These are phyloP conservation scores for Anas platyrhynchos DNA, from an alignment of 2,113 vertebrate species.

Conservation along the genomic window DNA sequence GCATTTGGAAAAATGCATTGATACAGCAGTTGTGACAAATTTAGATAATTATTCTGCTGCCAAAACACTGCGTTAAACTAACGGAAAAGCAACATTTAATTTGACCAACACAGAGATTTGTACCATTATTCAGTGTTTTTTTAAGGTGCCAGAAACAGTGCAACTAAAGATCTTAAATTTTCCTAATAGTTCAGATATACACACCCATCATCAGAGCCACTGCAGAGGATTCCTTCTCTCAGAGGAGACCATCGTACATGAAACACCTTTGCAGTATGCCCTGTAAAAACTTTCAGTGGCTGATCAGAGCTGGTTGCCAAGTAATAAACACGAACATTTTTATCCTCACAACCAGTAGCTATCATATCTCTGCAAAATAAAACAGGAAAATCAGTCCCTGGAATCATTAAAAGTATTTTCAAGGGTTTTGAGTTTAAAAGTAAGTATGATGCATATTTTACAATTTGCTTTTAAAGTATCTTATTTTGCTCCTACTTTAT, in stretches of 20 bases:
- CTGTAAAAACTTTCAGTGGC: slow-evolving; percentile 92
- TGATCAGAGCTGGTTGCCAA: slow-evolving; percentile 96
- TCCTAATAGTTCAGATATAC: neutral
- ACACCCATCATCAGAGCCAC: slow-evolving; percentile 96
- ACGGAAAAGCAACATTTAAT: neutral
- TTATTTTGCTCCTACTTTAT: neutral
- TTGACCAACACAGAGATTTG: neutral
- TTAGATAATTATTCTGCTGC: neutral
- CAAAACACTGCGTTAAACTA: neutral
- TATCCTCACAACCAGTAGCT: slow-evolving; percentile 97
- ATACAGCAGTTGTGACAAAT: neutral
- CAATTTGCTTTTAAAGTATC: neutral
- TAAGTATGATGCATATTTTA: neutral
- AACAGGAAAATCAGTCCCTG: neutral
- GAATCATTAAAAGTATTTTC: neutral
- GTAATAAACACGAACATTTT: slow-evolving; percentile 96
- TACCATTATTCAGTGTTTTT: neutral
- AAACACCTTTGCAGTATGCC: slow-evolving; percentile 95
- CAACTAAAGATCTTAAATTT: neutral
- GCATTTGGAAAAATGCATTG: neutral
- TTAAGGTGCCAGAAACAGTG: neutral
- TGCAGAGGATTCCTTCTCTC: slow-evolving; percentile 96
- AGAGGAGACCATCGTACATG: slow-evolving; percentile 97
- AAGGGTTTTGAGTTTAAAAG: neutral
- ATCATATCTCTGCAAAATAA: slow-evolving; percentile 91